Percentiles rank a stretch among this genome's conserved stretches.
Evolutionary conservation across 2,797 vertebrate genomes (phyloP).

Genomic region (Hafferia zeledoni): DNA sequence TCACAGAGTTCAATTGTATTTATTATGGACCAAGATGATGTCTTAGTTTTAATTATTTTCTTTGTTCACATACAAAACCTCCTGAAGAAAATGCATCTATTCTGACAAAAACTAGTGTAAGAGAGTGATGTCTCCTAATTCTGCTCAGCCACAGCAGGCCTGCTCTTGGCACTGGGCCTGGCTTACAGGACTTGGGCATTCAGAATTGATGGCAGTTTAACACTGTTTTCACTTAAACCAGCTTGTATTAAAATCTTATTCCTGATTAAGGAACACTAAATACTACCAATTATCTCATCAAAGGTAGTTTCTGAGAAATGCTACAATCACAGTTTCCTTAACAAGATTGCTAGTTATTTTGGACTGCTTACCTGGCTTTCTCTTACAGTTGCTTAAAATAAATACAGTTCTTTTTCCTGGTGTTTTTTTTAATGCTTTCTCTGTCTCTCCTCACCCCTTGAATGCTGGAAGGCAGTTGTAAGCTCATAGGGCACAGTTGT

Average conservation of each 20-base stretch:
- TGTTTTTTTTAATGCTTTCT: background rate
- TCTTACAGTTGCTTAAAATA: background rate
- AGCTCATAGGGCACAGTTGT: background rate
- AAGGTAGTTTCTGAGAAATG: background rate
- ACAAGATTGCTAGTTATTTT: background rate
- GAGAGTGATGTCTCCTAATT: background rate
- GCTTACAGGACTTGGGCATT: background rate
- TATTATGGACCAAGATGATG: background rate
- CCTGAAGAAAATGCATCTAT: background rate
- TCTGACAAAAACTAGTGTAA: background rate
- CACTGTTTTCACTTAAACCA: background rate
- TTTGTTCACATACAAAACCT: background rate
- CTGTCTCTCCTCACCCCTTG: background rate
- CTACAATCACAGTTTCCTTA: background rate
- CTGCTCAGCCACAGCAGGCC: background rate
- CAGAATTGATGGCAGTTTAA: background rate
- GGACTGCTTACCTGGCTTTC: background rate
- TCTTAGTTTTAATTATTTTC: background rate
- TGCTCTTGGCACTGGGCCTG: background rate
- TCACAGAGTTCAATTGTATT: background rate
- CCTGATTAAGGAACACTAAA: background rate
- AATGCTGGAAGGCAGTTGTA: background rate
- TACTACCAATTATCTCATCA: background rate
- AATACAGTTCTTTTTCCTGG: background rate
- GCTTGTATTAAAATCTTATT: background rate